These are phyloP conservation scores for Drosophila hydei DNA, from an alignment of 1,140 invertebrate genomes.

Conservation along the genomic window DNA sequence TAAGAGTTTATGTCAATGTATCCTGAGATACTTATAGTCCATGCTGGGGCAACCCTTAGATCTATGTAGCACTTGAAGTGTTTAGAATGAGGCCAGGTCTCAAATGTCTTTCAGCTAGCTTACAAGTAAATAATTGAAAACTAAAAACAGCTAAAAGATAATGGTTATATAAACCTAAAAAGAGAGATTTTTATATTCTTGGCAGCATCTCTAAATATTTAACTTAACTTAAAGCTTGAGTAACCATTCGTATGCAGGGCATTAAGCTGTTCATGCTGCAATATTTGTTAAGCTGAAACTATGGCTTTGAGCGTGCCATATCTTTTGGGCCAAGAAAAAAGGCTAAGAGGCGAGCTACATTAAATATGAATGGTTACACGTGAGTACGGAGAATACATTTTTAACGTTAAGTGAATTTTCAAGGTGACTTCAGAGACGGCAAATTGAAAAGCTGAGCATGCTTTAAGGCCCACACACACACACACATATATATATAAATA, in stretches of 20 bases:
- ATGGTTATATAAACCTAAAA: too few species aligned
- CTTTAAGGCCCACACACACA: slow-evolving; percentile 13
- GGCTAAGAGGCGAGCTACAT: slow-evolving; percentile 7
- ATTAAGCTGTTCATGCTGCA: background rate
- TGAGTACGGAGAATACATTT: slow-evolving; percentile 30
- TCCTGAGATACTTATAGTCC: too few species aligned
- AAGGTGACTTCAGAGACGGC: slow-evolving; percentile 57
- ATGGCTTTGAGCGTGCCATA: background rate
- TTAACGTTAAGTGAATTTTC: slow-evolving; percentile 47
- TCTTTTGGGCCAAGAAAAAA: slow-evolving; percentile 5
- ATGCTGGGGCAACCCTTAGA: too few species aligned
- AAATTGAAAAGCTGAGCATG: slow-evolving; percentile 22
- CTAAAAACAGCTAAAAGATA: too few species aligned
- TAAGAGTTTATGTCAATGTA: too few species aligned
- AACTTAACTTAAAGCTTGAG: too few species aligned
- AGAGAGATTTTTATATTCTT: too few species aligned
- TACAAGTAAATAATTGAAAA: too few species aligned
- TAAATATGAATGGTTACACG: slow-evolving; percentile 25
- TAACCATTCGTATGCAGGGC: background rate
- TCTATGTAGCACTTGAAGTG: too few species aligned
- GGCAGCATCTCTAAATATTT: too few species aligned
- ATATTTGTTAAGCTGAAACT: background rate
- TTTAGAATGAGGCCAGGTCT: too few species aligned
- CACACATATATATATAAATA: background rate
- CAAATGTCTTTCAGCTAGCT: too few species aligned